A percentile compares a stretch with the other conserved stretches of the same genome.
Conservation (phyloP, 2,797 vertebrate genomes). For the Paguma larvata region DNA sequence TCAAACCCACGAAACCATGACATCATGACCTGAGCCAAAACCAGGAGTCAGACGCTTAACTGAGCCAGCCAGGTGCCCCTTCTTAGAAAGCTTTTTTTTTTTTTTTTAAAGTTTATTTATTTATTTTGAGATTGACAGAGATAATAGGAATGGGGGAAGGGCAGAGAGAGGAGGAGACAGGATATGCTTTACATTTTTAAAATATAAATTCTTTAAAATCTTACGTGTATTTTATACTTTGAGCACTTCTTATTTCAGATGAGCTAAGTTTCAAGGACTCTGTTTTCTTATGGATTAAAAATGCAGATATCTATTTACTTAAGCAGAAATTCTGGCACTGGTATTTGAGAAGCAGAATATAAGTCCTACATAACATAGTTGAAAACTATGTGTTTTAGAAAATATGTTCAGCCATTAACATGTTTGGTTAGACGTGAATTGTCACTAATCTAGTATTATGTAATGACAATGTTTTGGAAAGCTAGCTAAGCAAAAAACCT, state of each 20-base stretch:
- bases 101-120: no score
- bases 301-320: background rate
- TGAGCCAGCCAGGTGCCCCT: no score
- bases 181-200: background rate
- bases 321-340: background rate
- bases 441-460: background rate
- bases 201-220: background rate
- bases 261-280: background rate
- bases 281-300: background rate
- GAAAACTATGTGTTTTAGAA: background rate
- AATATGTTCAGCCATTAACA: background rate
- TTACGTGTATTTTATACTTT: background rate
- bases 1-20: no score
- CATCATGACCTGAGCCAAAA: no score
- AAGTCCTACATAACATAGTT: background rate
- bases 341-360: background rate
- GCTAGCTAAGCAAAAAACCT: background rate
- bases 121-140: no score
- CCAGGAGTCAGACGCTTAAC: no score
- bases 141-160: no score
- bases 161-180: no score
- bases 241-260: background rate
- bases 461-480: background rate
- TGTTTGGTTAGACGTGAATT: background rate
- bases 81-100: no score